Base-by-base conservation (phyloP, 2,113 vertebrate genomes). In the Urocolius indicus region DNA sequence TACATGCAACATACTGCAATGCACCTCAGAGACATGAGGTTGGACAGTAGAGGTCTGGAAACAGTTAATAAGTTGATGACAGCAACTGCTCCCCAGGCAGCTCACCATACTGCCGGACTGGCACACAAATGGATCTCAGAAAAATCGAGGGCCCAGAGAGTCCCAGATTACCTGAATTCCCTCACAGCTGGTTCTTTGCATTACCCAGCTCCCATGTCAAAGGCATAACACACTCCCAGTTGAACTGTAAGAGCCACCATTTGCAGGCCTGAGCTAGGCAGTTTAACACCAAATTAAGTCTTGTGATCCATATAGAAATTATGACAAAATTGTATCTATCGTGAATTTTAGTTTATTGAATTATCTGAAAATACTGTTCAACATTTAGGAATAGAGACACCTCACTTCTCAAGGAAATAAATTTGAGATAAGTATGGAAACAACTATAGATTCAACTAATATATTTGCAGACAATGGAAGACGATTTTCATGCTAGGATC, bases 1-100 rank as follows among this genome's bases (percentile, higher is more conserved):
- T 19, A 45, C 4, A 30, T 0, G 0, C 15, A 68, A 54, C 36
- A 66, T 27, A 43, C 18, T 1, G 1, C 3, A 0, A 13, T 3
- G 22, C 48, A 75, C 29, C 41, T 61, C 66, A 36, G 58, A 78
- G 48, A 72, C 41, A 65, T 43, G 32, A 84, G 41, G 36, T 1
- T 67, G 57, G 43, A 84, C 32, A 72, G 52, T 38, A 36, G 26
- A 29, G 41, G 75, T 52, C 26, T 41, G 49, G 45, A 69, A 91
- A 30, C 2, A 38, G 49, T n/a, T 77, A 48, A 49, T 46, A 54
- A 46, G 16, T 41, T 73, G 34, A 17, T 59, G 69, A 36, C 61
- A n/a, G 78, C 45, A 87, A 49, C 45, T 68, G 41, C 21, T 75
- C 36, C 48, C 27, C 30, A 69, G n/a, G 27, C 46, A 81, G 51